Percentiles rank a stretch among this genome's conserved stretches.
phyloP scores from a whole-genome alignment of 1,140 invertebrate species.

The Pteromalus puparum region DNA sequence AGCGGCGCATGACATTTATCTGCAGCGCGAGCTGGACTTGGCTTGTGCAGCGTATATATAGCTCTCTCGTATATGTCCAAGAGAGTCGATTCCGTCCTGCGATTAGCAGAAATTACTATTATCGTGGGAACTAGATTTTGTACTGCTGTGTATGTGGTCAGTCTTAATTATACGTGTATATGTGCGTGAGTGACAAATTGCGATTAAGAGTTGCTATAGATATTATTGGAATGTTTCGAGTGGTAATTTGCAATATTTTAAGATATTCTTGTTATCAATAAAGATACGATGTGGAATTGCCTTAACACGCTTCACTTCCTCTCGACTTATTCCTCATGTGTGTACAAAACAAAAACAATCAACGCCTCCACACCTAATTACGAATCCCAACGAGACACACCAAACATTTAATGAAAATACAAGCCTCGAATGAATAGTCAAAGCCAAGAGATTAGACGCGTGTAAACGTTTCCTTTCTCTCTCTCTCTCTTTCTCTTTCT shows the following conservation, averaged over 20 bases:
- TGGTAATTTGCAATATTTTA: too few relatives aligned
- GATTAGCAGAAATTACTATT: slow-evolving; percentile 34
- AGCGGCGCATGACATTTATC: slow-evolving; percentile 35
- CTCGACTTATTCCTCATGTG: too few relatives aligned
- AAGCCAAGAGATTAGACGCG: background rate
- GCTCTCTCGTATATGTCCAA: background rate
- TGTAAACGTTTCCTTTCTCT: background rate
- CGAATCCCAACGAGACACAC: background rate
- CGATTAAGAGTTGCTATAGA: too few relatives aligned
- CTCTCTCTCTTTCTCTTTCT: background rate
- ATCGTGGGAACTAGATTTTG: slow-evolving; percentile 32
- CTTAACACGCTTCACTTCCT: too few relatives aligned
- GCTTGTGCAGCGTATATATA: background rate
- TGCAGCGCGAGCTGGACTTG: background rate
- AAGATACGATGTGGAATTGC: too few relatives aligned
- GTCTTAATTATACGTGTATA: background rate
- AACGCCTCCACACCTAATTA: background rate
- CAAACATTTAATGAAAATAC: background rate
- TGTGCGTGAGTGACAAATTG: too few relatives aligned
- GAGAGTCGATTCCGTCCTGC: slow-evolving; percentile 15
- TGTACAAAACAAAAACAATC: background rate
- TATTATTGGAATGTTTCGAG: too few relatives aligned
- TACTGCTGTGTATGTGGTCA: background rate
- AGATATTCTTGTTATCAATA: too few relatives aligned
- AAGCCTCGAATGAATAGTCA: slow-evolving; percentile 8